Percentiles rank a stretch among this genome's conserved stretches.
Conservation (phyloP, 2,113 vertebrate species). For the Rhynchopsitta pachyrhyncha region DNA sequence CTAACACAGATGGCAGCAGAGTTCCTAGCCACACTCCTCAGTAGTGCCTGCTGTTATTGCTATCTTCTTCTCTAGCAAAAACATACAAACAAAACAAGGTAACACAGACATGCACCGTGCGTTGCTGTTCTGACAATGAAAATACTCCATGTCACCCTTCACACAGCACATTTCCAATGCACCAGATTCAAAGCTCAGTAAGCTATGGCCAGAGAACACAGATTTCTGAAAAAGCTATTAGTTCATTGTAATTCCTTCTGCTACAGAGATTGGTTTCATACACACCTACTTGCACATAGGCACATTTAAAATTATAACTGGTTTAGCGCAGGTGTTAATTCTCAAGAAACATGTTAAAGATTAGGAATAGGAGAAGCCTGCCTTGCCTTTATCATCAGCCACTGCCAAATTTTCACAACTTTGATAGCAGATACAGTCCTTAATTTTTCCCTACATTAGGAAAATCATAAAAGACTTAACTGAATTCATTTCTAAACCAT, state of each 20-base stretch:
- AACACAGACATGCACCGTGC: fast-evolving
- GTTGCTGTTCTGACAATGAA: neutral
- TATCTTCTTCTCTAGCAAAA: neutral
- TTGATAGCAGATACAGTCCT: neutral
- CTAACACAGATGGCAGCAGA: slow-evolving; percentile 31
- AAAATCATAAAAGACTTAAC: neutral
- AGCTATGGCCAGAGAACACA: neutral
- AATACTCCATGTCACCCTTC: neutral
- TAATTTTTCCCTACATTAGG: neutral
- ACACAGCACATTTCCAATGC: neutral
- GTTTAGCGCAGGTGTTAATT: neutral
- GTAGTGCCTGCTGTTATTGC: neutral
- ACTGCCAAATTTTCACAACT: neutral
- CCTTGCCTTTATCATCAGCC: neutral
- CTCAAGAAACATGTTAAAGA: neutral
- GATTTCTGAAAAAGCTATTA: neutral
- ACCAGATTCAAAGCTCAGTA: neutral
- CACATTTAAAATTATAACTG: neutral
- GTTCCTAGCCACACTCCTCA: neutral
- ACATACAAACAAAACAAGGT: neutral
- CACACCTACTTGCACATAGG: neutral
- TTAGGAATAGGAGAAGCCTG: neutral
- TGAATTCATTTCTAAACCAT: neutral
- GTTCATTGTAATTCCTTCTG: neutral
- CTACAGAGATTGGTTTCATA: neutral